Evolutionary conservation across 1,140 invertebrate species (phyloP).

Genomic region (Cydia fagiglandana): DNA sequence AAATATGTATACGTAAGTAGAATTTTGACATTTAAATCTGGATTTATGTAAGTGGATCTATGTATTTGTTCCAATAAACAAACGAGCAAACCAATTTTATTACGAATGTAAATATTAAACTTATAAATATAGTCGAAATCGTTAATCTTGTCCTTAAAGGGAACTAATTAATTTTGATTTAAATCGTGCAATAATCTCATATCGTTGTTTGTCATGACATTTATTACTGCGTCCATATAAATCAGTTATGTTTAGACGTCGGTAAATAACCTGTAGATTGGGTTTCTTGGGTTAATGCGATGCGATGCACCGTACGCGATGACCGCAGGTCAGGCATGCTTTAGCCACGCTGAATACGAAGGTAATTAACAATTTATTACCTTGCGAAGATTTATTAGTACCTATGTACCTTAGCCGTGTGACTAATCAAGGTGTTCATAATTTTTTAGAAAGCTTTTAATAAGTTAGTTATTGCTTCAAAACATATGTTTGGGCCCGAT

Average conservation of each 20-base stretch:
- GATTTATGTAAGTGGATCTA: no score
- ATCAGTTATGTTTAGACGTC: conserved; percentile 11
- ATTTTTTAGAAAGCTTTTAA: not conserved
- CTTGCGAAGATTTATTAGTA: conserved; percentile 16
- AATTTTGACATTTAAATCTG: no score
- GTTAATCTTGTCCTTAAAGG: no score
- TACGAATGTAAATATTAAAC: not conserved
- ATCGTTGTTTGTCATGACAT: not conserved
- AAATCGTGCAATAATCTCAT: not conserved
- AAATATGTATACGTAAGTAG: no score
- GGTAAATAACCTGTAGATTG: conserved; percentile 22
- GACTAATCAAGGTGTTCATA: not conserved
- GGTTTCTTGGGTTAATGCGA: conserved; percentile 17
- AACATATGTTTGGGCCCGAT: no score
- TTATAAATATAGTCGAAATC: not conserved
- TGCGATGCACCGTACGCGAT: not conserved
- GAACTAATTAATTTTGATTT: not conserved
- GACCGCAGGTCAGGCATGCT: conserved; percentile 12
- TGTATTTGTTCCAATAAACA: no score
- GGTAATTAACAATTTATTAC: conserved; percentile 23
- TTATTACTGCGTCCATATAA: conserved; percentile 6
- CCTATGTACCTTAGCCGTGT: not conserved
- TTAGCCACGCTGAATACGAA: not conserved
- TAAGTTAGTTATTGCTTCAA: no score
- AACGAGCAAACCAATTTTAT: no score